phyloP scores from a whole-genome alignment of 2,797 vertebrate species.

The Synanceia verrucosa region DNA sequence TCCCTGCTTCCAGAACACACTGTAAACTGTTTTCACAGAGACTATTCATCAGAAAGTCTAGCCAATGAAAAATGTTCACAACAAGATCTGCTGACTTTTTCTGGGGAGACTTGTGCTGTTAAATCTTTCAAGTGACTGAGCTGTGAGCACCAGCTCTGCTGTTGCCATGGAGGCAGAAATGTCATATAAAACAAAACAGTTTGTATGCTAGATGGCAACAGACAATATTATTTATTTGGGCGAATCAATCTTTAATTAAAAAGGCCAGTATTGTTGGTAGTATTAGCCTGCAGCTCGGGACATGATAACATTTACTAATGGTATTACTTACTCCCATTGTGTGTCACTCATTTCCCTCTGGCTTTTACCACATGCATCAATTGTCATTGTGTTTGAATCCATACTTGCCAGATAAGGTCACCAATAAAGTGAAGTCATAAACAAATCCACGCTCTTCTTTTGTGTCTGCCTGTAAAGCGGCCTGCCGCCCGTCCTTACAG shows the following conservation, averaged over 20 bases:
- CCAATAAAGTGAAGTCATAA: constrained; percentile 29
- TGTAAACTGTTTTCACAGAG: not conserved
- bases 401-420: constrained; percentile 23
- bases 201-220: not conserved
- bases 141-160: not conserved
- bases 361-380: constrained; percentile 1
- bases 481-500: constrained; percentile 7
- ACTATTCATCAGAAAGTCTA: not conserved
- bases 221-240: not conserved
- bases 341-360: constrained; percentile 6
- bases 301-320: not conserved
- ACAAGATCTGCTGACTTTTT: too few species aligned
- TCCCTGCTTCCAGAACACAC: not conserved
- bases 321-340: not conserved
- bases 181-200: not conserved
- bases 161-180: not conserved
- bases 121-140: not conserved
- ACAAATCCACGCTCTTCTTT: constrained; percentile 36
- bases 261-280: not conserved
- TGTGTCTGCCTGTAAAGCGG: constrained; percentile 33
- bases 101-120: too few species aligned
- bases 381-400: constrained; percentile 25
- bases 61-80: too few species aligned
- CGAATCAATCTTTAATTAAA: not conserved
- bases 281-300: not conserved